Base-by-base conservation (phyloP, 2,797 vertebrate genomes). In the Chanos chanos region DNA sequence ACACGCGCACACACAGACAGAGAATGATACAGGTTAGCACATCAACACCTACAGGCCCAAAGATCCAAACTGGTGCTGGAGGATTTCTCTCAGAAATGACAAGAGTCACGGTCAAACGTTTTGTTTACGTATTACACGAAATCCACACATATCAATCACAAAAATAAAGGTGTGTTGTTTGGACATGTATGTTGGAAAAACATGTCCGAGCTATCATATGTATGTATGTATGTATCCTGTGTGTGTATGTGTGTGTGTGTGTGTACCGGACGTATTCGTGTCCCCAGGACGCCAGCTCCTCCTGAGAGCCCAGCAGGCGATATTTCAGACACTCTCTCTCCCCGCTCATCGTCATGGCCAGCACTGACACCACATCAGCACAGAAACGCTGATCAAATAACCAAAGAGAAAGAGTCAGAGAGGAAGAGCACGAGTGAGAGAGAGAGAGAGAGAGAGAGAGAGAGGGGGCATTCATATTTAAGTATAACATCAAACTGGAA, bases 311-410 rank as follows among this genome's bases (percentile, higher is more conserved):
- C 57, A 94, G 78, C 37, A 99, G 86, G 19, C 96, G 92, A 61
- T 97, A 99, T 77, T 97, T 98, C 52, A 99, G 87, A 77, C 97
- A 99, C 77, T 99, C 97, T 1, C 97, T 89, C 71, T 99, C 97
- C 1, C 92, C 91, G 0, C 97, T 99, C 95, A 99, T 98, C 24
- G 97, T 99, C 97, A 99, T 99, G 74, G 97, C 97, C 70, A 99
- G 82, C 47, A 99, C 96, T 3, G 97, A 99, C 72, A 95, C 94
- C 4, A 99, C 96, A 40, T 99, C 97, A 10, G 94, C 97, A 30
- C 96, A 97, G 84, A 99, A 99, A 57, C 77, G 87, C 95, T 98
- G 75, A 2, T 78, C 16, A 16, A 16, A 16, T 16, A 16, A 16
- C 16, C 16, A 16, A 16, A 16, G 36, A 39, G n/a, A 45, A 18